Percentiles rank a stretch among this genome's conserved stretches.
Evolutionary conservation across 2,113 vertebrate species (phyloP).

Genomic region (Vulpes ferrilata): DNA sequence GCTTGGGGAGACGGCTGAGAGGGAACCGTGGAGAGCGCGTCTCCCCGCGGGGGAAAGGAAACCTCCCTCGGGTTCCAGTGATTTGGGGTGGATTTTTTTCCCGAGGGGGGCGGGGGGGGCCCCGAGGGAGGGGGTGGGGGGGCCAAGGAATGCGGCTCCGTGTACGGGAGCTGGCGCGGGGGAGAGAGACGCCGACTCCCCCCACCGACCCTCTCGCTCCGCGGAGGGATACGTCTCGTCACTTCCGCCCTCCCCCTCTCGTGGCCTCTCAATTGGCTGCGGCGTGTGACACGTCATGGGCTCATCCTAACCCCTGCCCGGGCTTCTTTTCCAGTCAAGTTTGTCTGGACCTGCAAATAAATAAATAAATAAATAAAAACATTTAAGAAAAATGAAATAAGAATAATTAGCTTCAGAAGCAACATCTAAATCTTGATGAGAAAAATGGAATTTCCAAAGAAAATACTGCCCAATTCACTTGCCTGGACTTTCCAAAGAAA

Average conservation of each 20-base stretch:
- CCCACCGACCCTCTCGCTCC: conserved; percentile 84
- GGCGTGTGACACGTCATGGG: conserved; percentile 34
- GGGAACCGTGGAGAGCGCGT: conserved; percentile 64
- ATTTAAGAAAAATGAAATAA: not conserved
- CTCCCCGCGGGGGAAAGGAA: conserved; percentile 77
- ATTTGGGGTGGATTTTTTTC: conserved; percentile 67
- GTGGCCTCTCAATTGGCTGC: conserved; percentile 59
- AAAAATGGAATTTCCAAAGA: conserved; percentile 53
- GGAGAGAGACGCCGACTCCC: conserved; percentile 80
- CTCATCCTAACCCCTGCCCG: conserved; percentile 75
- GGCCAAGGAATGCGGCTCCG: conserved; percentile 81
- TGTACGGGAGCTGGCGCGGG: conserved; percentile 85
- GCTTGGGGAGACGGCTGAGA: conserved; percentile 58
- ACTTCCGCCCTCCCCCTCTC: conserved; percentile 79
- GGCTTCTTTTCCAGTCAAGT: conserved; percentile 82
- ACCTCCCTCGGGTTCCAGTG: conserved; percentile 78
- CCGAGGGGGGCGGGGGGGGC: conserved; percentile 66
- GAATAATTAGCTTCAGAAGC: conserved; percentile 60
- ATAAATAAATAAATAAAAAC: conserved; percentile 62
- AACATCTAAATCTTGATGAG: not conserved
- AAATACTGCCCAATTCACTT: conserved; percentile 13
- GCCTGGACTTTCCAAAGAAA: conserved; percentile 39
- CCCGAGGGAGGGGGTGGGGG: conserved; percentile 72
- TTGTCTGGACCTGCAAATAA: conserved; percentile 76
- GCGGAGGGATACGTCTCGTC: conserved; percentile 88